phyloP scores from a whole-genome alignment of 2,888 invertebrate genomes.

The Acrobeloides nanus region DNA sequence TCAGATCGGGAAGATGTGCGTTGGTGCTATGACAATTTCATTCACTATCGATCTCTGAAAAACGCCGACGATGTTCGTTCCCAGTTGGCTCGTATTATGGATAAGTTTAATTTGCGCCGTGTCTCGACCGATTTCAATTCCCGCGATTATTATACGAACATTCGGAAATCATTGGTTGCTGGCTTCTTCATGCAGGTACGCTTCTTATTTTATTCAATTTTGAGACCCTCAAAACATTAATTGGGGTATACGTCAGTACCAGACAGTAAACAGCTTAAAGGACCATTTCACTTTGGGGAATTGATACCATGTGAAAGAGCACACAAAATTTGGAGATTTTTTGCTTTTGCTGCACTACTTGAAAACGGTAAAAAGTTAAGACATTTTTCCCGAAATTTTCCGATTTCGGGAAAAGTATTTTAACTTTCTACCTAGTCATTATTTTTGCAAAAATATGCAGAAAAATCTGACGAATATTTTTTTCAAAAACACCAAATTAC shows the following conservation, averaged over 20 bases:
- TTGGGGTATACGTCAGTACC: background rate
- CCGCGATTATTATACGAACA: constrained; percentile 94
- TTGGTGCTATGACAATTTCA: constrained; percentile 99
- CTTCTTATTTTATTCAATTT: background rate
- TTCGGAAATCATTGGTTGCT: constrained; percentile 91
- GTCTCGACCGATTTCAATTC: constrained; percentile 94
- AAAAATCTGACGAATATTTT: too few relatives aligned
- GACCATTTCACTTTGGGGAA: constrained; percentile 1
- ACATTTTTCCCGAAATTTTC: too few relatives aligned
- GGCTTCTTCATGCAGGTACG: constrained; percentile 98
- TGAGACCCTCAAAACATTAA: too few relatives aligned
- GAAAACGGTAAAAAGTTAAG: too few relatives aligned
- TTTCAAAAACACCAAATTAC: too few relatives aligned
- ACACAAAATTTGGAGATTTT: too few relatives aligned
- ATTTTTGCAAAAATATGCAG: too few relatives aligned
- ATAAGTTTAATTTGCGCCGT: constrained; percentile 56
- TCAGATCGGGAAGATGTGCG: constrained; percentile 94
- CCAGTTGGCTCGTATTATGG: constrained; percentile 95
- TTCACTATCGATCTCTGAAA: constrained; percentile 94
- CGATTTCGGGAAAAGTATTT: too few relatives aligned
- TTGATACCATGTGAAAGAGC: constrained; percentile 7
- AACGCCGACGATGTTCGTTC: constrained; percentile 96
- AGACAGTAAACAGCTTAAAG: background rate
- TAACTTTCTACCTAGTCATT: too few relatives aligned
- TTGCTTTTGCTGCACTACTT: too few relatives aligned